These are phyloP conservation scores for Corythornis cristatus DNA, from an alignment of 2,113 vertebrate genomes.

Conservation along the genomic window DNA sequence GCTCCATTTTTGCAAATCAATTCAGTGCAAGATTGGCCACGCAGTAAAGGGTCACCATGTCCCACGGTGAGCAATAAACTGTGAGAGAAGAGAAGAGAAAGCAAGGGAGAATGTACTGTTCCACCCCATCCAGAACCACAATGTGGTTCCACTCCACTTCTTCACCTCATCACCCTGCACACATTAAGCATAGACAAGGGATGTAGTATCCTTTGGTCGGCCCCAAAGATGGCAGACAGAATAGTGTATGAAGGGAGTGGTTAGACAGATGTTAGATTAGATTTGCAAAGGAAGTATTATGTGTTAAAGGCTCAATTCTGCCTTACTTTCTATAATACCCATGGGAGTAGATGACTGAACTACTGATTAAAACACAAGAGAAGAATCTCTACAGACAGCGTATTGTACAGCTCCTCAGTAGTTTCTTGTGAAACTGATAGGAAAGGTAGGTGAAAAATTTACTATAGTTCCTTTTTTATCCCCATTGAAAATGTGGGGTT, in stretches of 20 bases:
- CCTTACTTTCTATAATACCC: not conserved
- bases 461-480: not conserved
- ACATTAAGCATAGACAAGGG: not conserved
- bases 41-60: not conserved
- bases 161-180: not conserved
- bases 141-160: accelerated
- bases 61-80: not conserved
- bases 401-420: not conserved
- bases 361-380: not conserved
- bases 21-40: not conserved
- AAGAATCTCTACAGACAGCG: not conserved
- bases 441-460: not conserved
- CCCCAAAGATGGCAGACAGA: not conserved
- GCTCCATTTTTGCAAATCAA: not conserved
- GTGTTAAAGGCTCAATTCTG: not conserved
- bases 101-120: not conserved
- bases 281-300: not conserved
- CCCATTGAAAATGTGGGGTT: not conserved
- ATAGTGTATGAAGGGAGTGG: not conserved
- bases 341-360: not conserved
- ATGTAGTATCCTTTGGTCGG: not conserved
- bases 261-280: not conserved
- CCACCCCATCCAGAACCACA: not conserved
- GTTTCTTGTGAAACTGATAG: not conserved
- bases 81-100: not conserved